A percentile compares a stretch with the other conserved stretches of the same genome.
These are phyloP conservation scores for Bombus affinis DNA, from an alignment of 1,140 invertebrate species.

Conservation along the genomic window DNA sequence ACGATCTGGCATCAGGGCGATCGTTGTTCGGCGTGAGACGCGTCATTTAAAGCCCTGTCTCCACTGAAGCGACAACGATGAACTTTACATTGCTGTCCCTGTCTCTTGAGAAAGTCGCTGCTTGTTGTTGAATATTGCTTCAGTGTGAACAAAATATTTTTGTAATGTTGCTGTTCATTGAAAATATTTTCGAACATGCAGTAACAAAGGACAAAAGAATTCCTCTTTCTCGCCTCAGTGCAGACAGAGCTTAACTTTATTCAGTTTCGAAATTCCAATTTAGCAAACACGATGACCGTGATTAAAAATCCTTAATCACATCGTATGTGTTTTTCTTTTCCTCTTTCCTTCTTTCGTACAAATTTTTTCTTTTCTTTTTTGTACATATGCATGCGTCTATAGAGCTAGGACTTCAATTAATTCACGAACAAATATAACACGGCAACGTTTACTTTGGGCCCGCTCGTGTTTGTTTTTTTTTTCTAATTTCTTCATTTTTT, in stretches of 20 bases:
- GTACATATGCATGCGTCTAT: background rate
- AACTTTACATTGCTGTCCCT: too few species aligned
- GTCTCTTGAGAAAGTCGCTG: too few species aligned
- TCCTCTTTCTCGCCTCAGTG: too few species aligned
- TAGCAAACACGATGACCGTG: background rate
- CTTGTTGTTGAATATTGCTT: too few species aligned
- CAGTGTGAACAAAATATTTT: too few species aligned
- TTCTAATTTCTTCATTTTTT: background rate
- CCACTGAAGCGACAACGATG: too few species aligned
- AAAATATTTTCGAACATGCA: too few species aligned
- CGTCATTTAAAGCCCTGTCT: background rate
- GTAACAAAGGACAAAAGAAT: too few species aligned
- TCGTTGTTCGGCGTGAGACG: background rate
- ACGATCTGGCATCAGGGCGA: background rate
- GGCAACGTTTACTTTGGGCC: constrained; percentile 27
- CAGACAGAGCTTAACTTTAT: background rate
- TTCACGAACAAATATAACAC: constrained; percentile 15
- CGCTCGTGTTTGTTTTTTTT: constrained; percentile 1
- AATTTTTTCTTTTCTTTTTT: background rate
- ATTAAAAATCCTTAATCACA: background rate
- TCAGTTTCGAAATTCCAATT: background rate
- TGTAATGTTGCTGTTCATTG: too few species aligned
- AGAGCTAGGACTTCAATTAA: constrained; percentile 28
- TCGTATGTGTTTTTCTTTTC: background rate
- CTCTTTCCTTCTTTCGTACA: background rate